Base-by-base conservation (phyloP, 2,797 vertebrate species). In the Prionace glauca region DNA sequence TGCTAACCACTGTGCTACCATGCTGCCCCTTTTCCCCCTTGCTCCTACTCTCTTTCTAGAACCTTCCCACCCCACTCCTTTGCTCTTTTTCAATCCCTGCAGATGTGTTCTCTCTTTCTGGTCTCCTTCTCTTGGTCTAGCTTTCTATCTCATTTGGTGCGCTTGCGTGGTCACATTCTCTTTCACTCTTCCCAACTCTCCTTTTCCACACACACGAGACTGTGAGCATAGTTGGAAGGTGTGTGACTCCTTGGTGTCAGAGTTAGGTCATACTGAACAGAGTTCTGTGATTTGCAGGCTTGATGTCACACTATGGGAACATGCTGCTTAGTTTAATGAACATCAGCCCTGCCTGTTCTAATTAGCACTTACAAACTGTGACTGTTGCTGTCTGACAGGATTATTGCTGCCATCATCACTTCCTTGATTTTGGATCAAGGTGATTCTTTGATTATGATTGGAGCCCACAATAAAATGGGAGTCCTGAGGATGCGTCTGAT, bases 311-410 rank as follows among this genome's bases (percentile, higher is more conserved):
- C 62, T 22, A 5, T 92, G 90, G 65, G 65, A 92, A 69, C n/a
- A n/a, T 92, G 90, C 90, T 69, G 65, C 0, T 2, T 41, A 10
- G 18, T 69, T 92, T 92, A 92, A 92, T 69, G 41, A 92, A 92
- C 62, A 69, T 92, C 62, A 69, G 65, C n/a, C 90, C n/a, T 92
- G 90, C 90, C 65, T 92, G 20, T 69, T 69, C 90, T 69, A 92
- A 92, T 92, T 92, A 69, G 65, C 36, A n/a, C 20, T 24, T 67
- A 92, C 62, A 69, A 41, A 36, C 62, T 41, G 65, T 92, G 62
- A 36, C 62, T 91, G 16, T 41, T 92, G 8, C 22, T 41, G 20
- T 67, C 8, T 69, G 90, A 62, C 81, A 45, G 56, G 32, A 36
- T 69, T 69, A 62, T n/a, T 92, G 8, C 20, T 45, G 41, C 81